Conservation (phyloP, 1,140 invertebrate species). For the Drosophila sproati region DNA sequence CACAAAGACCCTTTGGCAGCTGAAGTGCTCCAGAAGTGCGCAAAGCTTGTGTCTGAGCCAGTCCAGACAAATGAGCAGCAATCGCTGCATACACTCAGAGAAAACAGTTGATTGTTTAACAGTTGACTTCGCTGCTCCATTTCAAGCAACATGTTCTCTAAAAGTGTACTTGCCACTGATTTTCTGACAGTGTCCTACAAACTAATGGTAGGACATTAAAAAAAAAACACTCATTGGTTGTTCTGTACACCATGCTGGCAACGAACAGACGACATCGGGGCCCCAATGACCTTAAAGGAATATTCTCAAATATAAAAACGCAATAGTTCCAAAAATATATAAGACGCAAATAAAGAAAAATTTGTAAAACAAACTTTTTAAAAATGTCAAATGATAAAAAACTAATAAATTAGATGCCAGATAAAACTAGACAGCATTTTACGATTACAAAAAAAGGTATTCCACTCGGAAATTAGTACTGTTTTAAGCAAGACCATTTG, state of each 20-base stretch:
- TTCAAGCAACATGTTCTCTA: not conserved
- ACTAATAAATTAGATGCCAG: too few species aligned
- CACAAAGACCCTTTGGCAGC: conserved; percentile 55
- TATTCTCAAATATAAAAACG: conserved; percentile 27
- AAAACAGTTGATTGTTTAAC: conserved; percentile 5
- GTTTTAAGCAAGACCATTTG: too few species aligned
- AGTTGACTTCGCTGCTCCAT: not conserved
- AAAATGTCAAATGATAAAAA: too few species aligned
- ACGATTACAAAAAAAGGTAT: too few species aligned
- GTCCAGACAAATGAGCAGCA: conserved; percentile 77
- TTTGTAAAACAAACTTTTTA: too few species aligned
- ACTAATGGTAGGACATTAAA: conserved; percentile 20
- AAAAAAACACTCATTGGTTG: conserved; percentile 45
- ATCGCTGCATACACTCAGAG: conserved; percentile 48
- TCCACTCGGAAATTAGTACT: too few species aligned
- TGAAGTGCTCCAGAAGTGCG: conserved; percentile 81
- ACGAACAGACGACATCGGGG: not conserved
- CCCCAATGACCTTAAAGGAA: conserved; percentile 7
- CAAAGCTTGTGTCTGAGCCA: conserved; percentile 78
- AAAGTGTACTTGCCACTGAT: not conserved
- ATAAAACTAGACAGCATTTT: too few species aligned
- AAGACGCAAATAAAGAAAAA: too few species aligned
- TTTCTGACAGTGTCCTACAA: conserved; percentile 53
- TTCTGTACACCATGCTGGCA: conserved; percentile 57
- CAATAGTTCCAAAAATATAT: too few species aligned